Percentiles rank a stretch among this genome's conserved stretches.
Conservation (phyloP, 37 sponge, comb jelly and placozoan genomes). For the Bolinopsis microptera region DNA sequence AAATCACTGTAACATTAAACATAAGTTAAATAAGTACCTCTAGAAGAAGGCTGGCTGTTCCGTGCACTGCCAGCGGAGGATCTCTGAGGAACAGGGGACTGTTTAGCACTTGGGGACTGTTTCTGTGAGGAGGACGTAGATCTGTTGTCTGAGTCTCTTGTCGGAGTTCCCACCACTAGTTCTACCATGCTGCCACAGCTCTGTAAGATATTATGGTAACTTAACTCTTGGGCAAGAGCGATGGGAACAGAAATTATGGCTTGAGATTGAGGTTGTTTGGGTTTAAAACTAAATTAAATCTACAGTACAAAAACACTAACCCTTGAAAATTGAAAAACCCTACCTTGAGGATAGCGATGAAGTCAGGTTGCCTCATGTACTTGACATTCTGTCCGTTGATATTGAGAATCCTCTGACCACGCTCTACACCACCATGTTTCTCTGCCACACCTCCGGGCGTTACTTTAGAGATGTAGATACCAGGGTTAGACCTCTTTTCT, state of each 20-base stretch:
- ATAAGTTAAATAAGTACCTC: neutral
- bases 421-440: neutral
- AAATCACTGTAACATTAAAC: neutral
- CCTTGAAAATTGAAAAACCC: neutral
- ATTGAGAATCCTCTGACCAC: constrained; percentile 35
- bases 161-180: constrained; percentile 32
- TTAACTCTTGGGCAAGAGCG: too few relatives aligned
- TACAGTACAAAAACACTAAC: neutral
- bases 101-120: neutral
- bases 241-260: too few relatives aligned
- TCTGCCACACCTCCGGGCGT: constrained; percentile 48
- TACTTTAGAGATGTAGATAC: constrained; percentile 61
- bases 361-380: constrained; percentile 28
- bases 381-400: constrained; percentile 17
- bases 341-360: constrained; percentile 20
- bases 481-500: constrained; percentile 23
- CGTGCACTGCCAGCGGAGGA: neutral
- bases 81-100: neutral
- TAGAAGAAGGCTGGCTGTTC: neutral
- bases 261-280: too few relatives aligned
- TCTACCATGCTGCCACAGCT: neutral
- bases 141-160: neutral
- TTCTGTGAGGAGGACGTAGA: neutral
- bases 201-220: too few relatives aligned
- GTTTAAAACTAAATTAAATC: too few relatives aligned